These are phyloP conservation scores for Gymnosoma rotundatum DNA, from an alignment of 2,888 invertebrate genomes.

Conservation along the genomic window DNA sequence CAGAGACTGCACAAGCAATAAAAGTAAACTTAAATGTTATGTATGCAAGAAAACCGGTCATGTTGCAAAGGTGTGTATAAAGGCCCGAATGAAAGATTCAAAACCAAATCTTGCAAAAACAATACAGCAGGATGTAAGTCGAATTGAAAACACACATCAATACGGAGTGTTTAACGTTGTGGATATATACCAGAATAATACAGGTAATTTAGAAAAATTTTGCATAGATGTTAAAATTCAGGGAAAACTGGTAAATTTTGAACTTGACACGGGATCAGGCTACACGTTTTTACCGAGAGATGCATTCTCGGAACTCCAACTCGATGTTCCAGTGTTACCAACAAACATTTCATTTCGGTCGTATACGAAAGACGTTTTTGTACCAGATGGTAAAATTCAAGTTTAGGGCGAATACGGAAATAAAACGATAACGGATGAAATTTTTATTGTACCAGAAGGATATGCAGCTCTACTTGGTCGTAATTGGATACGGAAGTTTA, in stretches of 20 bases:
- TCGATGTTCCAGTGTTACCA: conserved; percentile 41
- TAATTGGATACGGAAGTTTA: conserved; percentile 27
- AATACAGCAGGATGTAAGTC: conserved; percentile 1
- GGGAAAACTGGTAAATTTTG: conserved; percentile 30
- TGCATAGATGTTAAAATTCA: too few relatives aligned
- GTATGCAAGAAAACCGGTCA: conserved; percentile 42
- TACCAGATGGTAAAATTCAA: conserved; percentile 52
- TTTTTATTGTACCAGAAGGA: conserved; percentile 23
- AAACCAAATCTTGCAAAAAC: conserved; percentile 16
- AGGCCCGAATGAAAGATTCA: conserved; percentile 7
- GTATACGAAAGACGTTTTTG: conserved; percentile 37
- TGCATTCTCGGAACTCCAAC: too few relatives aligned
- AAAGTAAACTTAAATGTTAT: conserved; percentile 45
- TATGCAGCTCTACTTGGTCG: conserved; percentile 24
- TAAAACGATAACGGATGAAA: conserved; percentile 47
- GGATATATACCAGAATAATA: conserved; percentile 28
- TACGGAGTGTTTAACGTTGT: conserved; percentile 27
- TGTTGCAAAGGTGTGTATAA: too few relatives aligned
- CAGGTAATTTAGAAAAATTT: background rate
- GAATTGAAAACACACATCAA: background rate
- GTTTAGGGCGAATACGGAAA: conserved; percentile 41
- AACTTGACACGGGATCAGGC: conserved; percentile 35
- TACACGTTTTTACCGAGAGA: conserved; percentile 32
- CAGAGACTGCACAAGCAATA: background rate
- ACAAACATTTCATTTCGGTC: conserved; percentile 44